Evolutionary conservation across 1,140 invertebrate species (phyloP).

Genomic region (Euglossa dilemma): DNA sequence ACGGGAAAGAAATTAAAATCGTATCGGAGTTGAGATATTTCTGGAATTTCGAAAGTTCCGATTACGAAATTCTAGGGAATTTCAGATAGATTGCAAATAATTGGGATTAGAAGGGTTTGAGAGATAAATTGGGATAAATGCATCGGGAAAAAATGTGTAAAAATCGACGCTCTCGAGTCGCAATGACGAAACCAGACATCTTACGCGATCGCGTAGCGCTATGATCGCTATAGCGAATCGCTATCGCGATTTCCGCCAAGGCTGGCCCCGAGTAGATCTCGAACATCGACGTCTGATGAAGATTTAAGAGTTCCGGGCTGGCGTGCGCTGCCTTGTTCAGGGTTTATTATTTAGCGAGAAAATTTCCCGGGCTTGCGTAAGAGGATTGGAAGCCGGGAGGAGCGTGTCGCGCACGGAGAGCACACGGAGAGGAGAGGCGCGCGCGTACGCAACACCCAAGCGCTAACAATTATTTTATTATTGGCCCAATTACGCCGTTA

Average conservation of each 20-base stretch:
- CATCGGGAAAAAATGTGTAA: too few relatives aligned
- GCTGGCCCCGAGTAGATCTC: not conserved
- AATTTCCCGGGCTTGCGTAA: constrained; percentile 24
- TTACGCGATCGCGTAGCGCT: not conserved
- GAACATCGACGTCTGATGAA: constrained; percentile 5
- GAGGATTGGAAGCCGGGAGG: not conserved
- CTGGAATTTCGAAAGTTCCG: too few relatives aligned
- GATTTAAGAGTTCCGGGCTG: constrained; percentile 21
- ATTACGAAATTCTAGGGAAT: too few relatives aligned
- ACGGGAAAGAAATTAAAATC: too few relatives aligned
- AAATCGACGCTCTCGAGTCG: not conserved
- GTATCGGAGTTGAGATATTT: too few relatives aligned
- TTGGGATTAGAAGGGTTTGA: too few relatives aligned
- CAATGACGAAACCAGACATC: not conserved
- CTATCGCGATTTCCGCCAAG: not conserved
- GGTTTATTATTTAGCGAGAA: constrained; percentile 33
- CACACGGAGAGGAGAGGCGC: not conserved
- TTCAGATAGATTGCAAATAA: too few relatives aligned
- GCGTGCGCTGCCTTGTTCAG: not conserved
- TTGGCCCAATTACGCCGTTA: constrained; percentile 70
- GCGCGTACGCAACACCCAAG: constrained; percentile 45
- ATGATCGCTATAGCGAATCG: too few relatives aligned
- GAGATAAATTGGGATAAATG: too few relatives aligned
- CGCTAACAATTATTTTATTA: constrained; percentile 73
- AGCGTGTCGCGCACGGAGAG: not conserved